Base-by-base conservation (phyloP, 2,797 vertebrate genomes). In the Ataeniobius toweri region DNA sequence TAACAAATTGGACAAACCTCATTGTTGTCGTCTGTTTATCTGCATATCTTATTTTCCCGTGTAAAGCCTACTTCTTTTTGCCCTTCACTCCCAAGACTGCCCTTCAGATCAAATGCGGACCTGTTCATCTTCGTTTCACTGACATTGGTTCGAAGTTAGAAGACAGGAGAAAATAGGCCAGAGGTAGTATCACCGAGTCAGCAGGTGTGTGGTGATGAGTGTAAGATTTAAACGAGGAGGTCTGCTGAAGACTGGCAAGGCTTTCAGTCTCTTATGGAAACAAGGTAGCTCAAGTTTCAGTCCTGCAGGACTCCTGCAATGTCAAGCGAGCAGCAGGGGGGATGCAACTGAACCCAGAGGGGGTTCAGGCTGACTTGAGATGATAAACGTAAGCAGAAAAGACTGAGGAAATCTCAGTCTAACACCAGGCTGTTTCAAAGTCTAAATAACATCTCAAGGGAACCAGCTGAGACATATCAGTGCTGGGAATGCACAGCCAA, bases 241-340 rank as follows among this genome's bases (percentile, higher is more conserved):
- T 75, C 76, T 72, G 63, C 55, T 26, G 41, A 41, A 61, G 77
- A 76, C 74, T 74, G 53, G 50, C 67, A 76, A 76, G 44, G 61
- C 81, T 86, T 81, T 80, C 67, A 41, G 85, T 74, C 80, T 44
- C 67, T 69, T 75, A 80, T 9, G 75, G 92, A 90, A 92, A 95
- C 89, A 91, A 83, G 73, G 73, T 28, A 72, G 87, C 90, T 94
- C 91, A 46, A 56, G 86, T 95, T 94, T 92, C 94, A 85, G 67
- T 28, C 81, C 81, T 84, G 88, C 79, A 91, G 86, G 81, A 90
- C 82, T 67, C 71, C 80, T 80, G 85, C 39, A 87, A 88, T 89
- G 86, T 90, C 91, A 90, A 90, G 77, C 69, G 84, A 91, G 77
- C 90, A 80, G 82, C 78, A 73, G 75, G 75, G 55, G 53, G 74